Percentiles rank a stretch among this genome's conserved stretches.
Evolutionary conservation across 1,140 invertebrate species (phyloP).

Genomic region (Drosophila ambigua): DNA sequence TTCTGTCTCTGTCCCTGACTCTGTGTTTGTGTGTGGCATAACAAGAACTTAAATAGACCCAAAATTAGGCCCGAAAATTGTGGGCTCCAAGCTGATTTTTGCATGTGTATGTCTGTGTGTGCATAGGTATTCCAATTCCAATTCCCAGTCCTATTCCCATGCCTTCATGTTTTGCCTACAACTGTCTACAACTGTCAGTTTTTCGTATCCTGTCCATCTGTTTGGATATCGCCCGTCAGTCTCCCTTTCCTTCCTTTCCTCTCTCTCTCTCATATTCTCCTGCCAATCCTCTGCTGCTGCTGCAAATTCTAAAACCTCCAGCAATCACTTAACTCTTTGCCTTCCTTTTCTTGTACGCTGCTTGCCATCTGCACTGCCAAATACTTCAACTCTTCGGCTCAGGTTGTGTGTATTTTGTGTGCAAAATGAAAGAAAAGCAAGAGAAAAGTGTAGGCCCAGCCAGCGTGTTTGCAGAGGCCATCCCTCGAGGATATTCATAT

Average conservation of each 20-base stretch:
- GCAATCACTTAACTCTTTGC: conserved; percentile 44
- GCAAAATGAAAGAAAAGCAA: neutral
- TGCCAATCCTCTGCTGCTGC: too few relatives aligned
- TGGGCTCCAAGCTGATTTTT: neutral
- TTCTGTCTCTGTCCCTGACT: too few relatives aligned
- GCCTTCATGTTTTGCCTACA: conserved; percentile 13
- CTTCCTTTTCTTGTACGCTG: neutral
- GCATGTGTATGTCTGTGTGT: neutral
- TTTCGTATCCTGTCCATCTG: conserved; percentile 17
- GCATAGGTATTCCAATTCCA: neutral
- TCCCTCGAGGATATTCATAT: too few relatives aligned
- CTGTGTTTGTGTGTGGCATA: conserved; percentile 6
- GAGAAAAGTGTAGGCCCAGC: conserved; percentile 1
- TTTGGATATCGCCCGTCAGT: conserved; percentile 1
- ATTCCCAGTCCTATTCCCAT: too few relatives aligned
- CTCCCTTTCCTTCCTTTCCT: too few relatives aligned
- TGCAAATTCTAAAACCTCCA: conserved; percentile 22
- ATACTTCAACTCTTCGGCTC: conserved; percentile 5
- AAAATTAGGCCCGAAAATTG: conserved; percentile 22
- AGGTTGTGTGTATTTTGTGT: neutral
- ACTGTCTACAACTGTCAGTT: conserved; percentile 40
- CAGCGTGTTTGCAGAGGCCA: neutral
- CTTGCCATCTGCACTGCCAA: conserved; percentile 20
- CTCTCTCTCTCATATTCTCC: too few relatives aligned
- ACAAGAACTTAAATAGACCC: conserved; percentile 49